Base-by-base conservation (phyloP, 2,797 vertebrate species). In the Danio albolineatus region DNA sequence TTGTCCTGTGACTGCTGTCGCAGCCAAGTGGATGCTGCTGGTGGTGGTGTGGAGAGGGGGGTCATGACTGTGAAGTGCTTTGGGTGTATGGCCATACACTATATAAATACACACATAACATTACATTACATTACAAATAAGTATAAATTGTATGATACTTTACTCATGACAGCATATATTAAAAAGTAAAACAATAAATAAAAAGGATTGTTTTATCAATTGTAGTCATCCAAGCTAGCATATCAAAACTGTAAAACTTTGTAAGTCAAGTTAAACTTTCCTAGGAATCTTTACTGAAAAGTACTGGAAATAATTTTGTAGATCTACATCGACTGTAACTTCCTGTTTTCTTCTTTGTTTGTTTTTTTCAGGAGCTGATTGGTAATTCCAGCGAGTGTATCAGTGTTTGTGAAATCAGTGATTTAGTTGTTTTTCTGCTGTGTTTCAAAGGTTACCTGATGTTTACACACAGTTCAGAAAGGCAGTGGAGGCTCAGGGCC, bases 401-500 rank as follows among this genome's bases (percentile, higher is more conserved):
- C 6, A n/a, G 16, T 28, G 10, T 3, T 10, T 36, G 28, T 59
- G 41, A 14, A 48, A 16, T 67, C 43, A 43, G 57, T 14, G 13
- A 9, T 61, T 62, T 51, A 28, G 13, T n/a, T 1, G 38, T 1
- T 10, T 49, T 41, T 17, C 49, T 17, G 7, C 70, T 61, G 64
- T 41, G 17, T 62, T 69, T 0, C 21, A n/a, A 77, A 96, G 95
- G 85, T 85, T 96, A 82, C 95, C 95, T 0, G 93, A 96, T 80
- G 92, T 95, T 54, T 96, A 92, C 88, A 96, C 95, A 17, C 91
- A 93, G 83, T 96, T 96, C 90, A 91, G 95, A 86, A 95, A 93
- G 86, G 92, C 77, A 0, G 92, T 93, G 81, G 95, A 96, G 82
- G 86, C 82, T 0, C 87, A 91, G 87, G 86, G 71, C 10, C 90